Base-by-base conservation (phyloP, 2,797 vertebrate species). In the Vireo griseus region DNA sequence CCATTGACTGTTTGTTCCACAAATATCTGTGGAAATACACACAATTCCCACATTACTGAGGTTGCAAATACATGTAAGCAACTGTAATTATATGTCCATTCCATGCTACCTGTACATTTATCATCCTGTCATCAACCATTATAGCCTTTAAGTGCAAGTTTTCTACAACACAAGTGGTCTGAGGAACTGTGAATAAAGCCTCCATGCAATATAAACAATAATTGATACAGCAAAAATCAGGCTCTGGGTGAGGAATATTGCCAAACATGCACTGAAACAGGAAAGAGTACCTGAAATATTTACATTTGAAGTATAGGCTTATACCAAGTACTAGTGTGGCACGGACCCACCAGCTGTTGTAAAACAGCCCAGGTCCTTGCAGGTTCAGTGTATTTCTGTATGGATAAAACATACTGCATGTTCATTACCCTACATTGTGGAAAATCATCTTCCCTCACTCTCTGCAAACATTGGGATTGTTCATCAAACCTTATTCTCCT, bases 21-120 rank as follows among this genome's bases (percentile, higher is more conserved):
- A 47, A 86, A 1, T n/a, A 68, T 6, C 28, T 57, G 33, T 31
- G 35, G 51, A 91, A 94, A 90, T 19, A 80, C 35, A 78, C 29
- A 26, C 5, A 40, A 39, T 35, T 88, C 45, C 51, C 33, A 47
- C 0, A 0, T 54, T 71, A 67, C 31, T 1, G 1, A 77, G 10
- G 28, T 5, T 84, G 55, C 42, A 92, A 72, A 74, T 29, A 62
- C 11, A 68, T 0, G 0, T 10, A 86, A 54, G 51, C 24, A 69
- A 31, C 20, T n/a, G 8, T 51, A 33, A 55, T 65, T 90, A 65
- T 58, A 74, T 5, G 21, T 55, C 57, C 48, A 33, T 28, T 35
- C 33, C 57, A 77, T 0, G 1, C 25, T 66, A 76, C 9, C 26
- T 57, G 39, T 29, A 42, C 8, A 59, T 69, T 82, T 74, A 59